Conservation (phyloP, 2,888 invertebrate genomes). For the Pheosia tremula region DNA sequence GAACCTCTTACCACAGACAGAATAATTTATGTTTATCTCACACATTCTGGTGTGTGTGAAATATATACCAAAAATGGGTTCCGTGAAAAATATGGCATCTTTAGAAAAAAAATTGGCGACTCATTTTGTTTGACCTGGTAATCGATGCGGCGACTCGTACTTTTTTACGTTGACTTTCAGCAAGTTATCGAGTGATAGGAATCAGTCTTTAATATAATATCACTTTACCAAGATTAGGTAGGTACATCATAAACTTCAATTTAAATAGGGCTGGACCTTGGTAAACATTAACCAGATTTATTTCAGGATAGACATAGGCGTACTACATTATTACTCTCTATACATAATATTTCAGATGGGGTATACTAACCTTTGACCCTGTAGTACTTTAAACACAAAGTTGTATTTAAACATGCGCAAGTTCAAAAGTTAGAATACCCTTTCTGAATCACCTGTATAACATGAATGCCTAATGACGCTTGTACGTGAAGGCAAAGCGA, state of each 20-base stretch:
- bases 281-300: neutral
- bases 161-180: conserved; percentile 16
- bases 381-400: no score
- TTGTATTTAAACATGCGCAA: no score
- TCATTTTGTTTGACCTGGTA: conserved; percentile 17
- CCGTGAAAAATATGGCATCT: conserved; percentile 20
- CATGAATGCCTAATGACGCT: no score
- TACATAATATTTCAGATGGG: no score
- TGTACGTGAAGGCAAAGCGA: no score
- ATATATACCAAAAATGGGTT: conserved; percentile 13
- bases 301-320: no score
- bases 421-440: no score
- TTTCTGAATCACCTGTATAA: no score
- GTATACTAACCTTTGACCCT: no score
- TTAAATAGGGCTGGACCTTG: neutral
- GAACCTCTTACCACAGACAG: neutral
- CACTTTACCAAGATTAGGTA: neutral
- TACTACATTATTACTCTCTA: no score
- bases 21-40: conserved; percentile 3
- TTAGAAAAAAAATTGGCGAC: conserved; percentile 27
- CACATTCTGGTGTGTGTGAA: neutral
- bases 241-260: neutral
- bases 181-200: neutral
- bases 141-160: conserved; percentile 15
- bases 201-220: neutral